Evolutionary conservation across 2,797 vertebrate genomes (phyloP), one percentile per base, ranked within the genome.

Genomic region (Leptodactylus fallax): DNA sequence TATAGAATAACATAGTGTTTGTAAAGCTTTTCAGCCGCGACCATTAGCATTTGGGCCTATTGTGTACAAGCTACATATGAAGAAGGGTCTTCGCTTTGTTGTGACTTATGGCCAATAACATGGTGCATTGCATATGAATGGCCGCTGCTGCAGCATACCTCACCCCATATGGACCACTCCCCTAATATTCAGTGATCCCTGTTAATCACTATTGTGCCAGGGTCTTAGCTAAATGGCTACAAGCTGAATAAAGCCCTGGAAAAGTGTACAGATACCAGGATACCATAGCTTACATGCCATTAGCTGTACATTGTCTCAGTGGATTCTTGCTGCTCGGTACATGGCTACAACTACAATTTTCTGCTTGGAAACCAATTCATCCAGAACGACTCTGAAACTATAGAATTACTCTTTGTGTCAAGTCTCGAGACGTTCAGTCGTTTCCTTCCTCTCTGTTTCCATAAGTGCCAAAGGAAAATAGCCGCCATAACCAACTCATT

Each of bases 61-160:
- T 45, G 27, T 47, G 27, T 53, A 25, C 7, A 9, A 11, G 49
- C n/a, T n/a, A 36, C 36, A 36, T 53, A 82, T 16, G 63, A 25
- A 10, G 27, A 23, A 3, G n/a, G 49, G 21, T 23, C 27, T 49
- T 27, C 10, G 53, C 16, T 27, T 60, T 45, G 71, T 69, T 60
- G 36, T 36, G 36, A 36, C 36, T 4, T 36, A 36, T 36, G 36
- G 4, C 36, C 36, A 36, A 36, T 36, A 36, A 1, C 36, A 36
- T 36, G 36, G 36, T 36, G 14, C 65, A 23, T 74, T 83, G 67
- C 67, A 83, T 67, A 72, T 83, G 82, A 72, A 83, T 83, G 79
- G 49, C n/a, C 12, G 36, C 56, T n/a, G 16, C 63, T 36, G 47
- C 16, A 19, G 12, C 13, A 60, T 2, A 47, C 6, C 55, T 79